These are phyloP conservation scores for Schizaphis graminum DNA, from an alignment of 2,888 invertebrate species.

Conservation along the genomic window DNA sequence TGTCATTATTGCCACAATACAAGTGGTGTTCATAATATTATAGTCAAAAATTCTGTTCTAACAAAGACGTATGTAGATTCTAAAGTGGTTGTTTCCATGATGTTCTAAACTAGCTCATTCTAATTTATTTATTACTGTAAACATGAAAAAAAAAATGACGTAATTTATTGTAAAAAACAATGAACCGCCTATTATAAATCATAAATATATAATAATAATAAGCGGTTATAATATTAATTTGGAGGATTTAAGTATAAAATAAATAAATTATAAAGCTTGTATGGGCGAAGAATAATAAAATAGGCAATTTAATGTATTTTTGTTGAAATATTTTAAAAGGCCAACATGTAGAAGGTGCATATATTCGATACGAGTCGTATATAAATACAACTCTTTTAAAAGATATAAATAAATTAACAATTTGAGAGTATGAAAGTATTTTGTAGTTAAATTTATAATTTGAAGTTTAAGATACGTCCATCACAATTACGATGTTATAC, in stretches of 20 bases:
- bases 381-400: neutral
- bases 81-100: too few species aligned
- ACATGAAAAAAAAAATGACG: too few species aligned
- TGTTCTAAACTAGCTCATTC: too few species aligned
- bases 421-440: neutral
- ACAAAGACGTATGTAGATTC: too few species aligned
- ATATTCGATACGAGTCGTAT: neutral
- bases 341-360: neutral
- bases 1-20: too few species aligned
- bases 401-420: neutral
- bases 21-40: too few species aligned
- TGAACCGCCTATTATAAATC: too few species aligned
- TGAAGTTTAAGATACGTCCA: neutral
- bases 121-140: too few species aligned
- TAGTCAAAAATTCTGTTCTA: too few species aligned
- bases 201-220: too few species aligned
- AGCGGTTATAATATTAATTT: neutral
- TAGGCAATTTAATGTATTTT: neutral
- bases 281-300: too few species aligned
- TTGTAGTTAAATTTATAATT: neutral
- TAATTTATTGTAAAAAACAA: too few species aligned
- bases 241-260: neutral
- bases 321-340: neutral
- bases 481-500: neutral
- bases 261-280: neutral